Base-by-base conservation (phyloP, 2,888 invertebrate genomes). In the Tipula unca region DNA sequence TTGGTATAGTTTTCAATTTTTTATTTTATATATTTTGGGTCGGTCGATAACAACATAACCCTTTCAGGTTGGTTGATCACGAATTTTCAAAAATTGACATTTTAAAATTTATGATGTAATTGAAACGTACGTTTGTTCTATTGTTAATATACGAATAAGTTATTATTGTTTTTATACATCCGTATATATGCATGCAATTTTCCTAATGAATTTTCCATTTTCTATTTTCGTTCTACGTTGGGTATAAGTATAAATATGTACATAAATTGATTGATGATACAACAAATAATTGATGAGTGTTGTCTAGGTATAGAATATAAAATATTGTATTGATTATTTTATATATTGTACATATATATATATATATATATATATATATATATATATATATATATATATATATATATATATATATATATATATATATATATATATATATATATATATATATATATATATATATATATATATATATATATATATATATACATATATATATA, bases 221-320 rank as follows among this genome's bases (percentile, higher is more conserved):
- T 25, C 69, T 25, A 25, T 69, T 69, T 69, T 69, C 17, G 17
- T 17, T 54, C 48, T n/a, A n/a, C 8, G 48, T 5, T 1, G n/a
- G n/a, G n/a, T n/a, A n/a, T n/a, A n/a, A 17, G 48, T 54, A 48
- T 17, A 54, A 3, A 54, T 0, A 69, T 69, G 3, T 69, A 69
- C 69, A 69, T 10, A 69, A 69, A 69, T 69, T 69, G 69, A 69
- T 69, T 69, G 69, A 69, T 69, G 69, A 25, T 69, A 69, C 69
- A 69, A 69, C 69, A 69, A 69, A 69, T 69, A 69, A 69, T 69
- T 69, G 69, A 69, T 69, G 69, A 69, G 48, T 48, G 48, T 69
- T 69, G 20, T 25, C 69, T 69, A 69, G 69, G 20, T 69, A 48
- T 17, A 48, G 69, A 25, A 69, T 69, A 69, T 25, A 69, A 25